Evolutionary conservation across 2,797 vertebrate species (phyloP), one percentile per base, ranked within the genome.

Genomic region (Alfaro cultratus): DNA sequence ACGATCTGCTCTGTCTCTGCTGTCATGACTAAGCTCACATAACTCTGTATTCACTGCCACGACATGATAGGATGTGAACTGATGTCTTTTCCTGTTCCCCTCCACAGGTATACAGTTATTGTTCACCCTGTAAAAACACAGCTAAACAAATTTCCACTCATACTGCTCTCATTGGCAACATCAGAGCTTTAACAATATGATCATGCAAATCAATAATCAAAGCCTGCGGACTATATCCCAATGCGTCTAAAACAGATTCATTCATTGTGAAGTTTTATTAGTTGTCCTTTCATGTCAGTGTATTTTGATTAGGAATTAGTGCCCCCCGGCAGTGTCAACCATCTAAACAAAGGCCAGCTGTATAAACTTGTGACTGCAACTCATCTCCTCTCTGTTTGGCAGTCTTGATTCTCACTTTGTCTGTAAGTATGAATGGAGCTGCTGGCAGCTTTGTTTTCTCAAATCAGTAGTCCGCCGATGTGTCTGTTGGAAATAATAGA

Each of bases 341-440:
- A 68, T 83, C 87, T 79, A 92, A 95, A 94, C 93, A 93, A 91
- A 86, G 88, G 86, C 85, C 94, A 94, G 93, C 94, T 94, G 94
- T 92, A 90, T 80, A 94, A 94, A 90, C 89, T 85, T 41, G 83
- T 84, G 87, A 94, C 91, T 91, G 83, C 87, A 92, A 91, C 91
- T 90, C 86, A 89, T 91, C 90, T 88, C 88, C 84, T 83, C 85
- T 86, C 88, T 34, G 86, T 90, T 91, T 81, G 82, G 79, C 80
- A 87, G 62, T 83, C 80, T 26, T 79, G 71, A 78, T 77, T 74
- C 80, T 84, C 79, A 21, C 74, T 83, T 74, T 78, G 70, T 78
- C 78, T 74, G 73, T 46, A 72, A 81, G 71, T 67, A 74, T 10
- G 49, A 79, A 71, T 51, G 11, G 21, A 53, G 39, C 53, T 34